Evolutionary conservation across 2,888 invertebrate genomes (phyloP).

Genomic region (Cordylochernes scorpioides): DNA sequence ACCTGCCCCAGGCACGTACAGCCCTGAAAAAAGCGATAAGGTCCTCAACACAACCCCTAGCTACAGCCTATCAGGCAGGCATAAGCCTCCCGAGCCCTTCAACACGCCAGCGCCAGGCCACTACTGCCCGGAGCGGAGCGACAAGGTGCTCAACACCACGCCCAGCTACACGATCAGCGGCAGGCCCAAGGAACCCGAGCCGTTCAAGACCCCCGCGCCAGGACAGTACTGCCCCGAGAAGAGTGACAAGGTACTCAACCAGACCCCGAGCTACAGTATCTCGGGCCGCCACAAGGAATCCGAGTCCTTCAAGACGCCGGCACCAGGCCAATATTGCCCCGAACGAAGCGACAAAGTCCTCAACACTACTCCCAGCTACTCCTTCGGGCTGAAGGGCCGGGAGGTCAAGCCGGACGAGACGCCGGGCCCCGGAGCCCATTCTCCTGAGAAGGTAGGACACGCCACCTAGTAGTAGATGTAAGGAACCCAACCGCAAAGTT

Average conservation of each 20-base stretch:
- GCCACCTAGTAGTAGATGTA: too few species aligned
- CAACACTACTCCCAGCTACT: slow-evolving; percentile 37
- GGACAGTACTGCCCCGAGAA: slow-evolving; percentile 63
- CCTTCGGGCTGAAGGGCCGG: slow-evolving; percentile 35
- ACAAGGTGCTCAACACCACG: neutral
- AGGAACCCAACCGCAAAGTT: too few species aligned
- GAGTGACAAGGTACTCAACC: slow-evolving; percentile 43
- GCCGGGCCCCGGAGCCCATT: slow-evolving; percentile 64
- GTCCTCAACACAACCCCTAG: slow-evolving; percentile 38
- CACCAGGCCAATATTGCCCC: slow-evolving; percentile 43
- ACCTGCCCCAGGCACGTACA: too few species aligned
- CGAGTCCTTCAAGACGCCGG: slow-evolving; percentile 24
- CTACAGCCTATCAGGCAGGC: slow-evolving; percentile 49
- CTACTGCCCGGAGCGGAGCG: slow-evolving; percentile 30
- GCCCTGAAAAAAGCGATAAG: too few species aligned
- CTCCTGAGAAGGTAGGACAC: slow-evolving; percentile 56
- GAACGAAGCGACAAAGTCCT: slow-evolving; percentile 34
- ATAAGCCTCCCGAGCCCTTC: slow-evolving; percentile 35
- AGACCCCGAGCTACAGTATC: slow-evolving; percentile 40
- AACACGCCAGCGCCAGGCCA: slow-evolving; percentile 44
- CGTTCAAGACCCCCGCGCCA: slow-evolving; percentile 52
- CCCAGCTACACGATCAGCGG: slow-evolving; percentile 32
- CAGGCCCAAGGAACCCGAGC: slow-evolving; percentile 27
- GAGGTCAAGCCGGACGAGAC: slow-evolving; percentile 12
- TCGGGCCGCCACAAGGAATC: slow-evolving; percentile 47